Base-by-base conservation (phyloP, 92 coral and sea anemone species). In the Epizoanthus fatuus region DNA sequence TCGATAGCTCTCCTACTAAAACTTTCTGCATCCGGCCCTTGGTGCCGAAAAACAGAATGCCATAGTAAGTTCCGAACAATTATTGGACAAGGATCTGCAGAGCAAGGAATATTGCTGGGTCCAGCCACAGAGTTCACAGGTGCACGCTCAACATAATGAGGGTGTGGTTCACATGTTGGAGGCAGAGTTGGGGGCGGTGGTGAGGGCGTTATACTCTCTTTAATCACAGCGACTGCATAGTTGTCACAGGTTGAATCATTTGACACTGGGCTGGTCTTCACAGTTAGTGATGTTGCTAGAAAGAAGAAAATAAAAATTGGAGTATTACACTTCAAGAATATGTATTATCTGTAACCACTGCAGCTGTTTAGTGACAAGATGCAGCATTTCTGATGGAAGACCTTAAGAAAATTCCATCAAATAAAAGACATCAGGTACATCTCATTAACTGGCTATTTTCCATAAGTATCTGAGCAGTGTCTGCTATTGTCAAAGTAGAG, bases 1-100 rank as follows among this genome's bases (percentile, higher is more conserved):
- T 97, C 99, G 67, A 96, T 97, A 13, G 99, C 99, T 79, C 98
- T 95, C 54, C 99, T 87, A 47, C 98, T 91, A 76, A 97, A 97
- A 65, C 94, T 97, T 68, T 95, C 99, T 1, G 98, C 93, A 83
- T 97, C 99, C 45, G 93, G 72, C 51, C 95, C 94, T 79, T 92
- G 99, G 87, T 94, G 96, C 53, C 98, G 85, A 74, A 89, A 89
- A n/a, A 95, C 96, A 58, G 98, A 95, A 91, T 97, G 98, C 94
- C 95, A 93, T 29, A 97, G 90, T 74, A 97, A 88, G 81, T 95
- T 97, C 17, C 98, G 97, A 15, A 97, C 99, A 85, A 97, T 97
- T 49, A 97, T 92, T 7, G 99, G 99, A 78, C 98, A 97, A 0
- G 99, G 99, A 81, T 97, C 99, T 29, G 96, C 98, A 4, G 99